These are phyloP conservation scores for Hippoglossus stenolepis DNA, from an alignment of 2,113 vertebrate species.

Conservation along the genomic window DNA sequence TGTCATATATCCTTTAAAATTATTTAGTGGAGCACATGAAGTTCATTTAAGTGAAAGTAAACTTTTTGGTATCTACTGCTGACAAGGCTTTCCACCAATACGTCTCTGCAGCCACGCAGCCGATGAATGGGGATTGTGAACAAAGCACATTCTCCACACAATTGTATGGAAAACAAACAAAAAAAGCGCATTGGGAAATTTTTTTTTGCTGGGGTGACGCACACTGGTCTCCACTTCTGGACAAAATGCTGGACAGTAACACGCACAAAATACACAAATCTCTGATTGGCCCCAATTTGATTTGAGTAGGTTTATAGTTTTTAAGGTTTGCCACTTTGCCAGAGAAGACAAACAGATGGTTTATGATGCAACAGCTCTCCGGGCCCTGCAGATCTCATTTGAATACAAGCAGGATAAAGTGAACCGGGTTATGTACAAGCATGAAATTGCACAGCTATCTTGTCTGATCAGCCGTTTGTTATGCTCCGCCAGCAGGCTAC, in stretches of 20 bases:
- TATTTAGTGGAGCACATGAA: not conserved
- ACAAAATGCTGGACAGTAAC: slow-evolving; percentile 17
- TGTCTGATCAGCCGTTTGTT: slow-evolving; percentile 62
- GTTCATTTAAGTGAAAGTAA: slow-evolving; percentile 18
- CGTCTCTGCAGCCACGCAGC: slow-evolving; percentile 20
- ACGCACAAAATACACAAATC: not conserved
- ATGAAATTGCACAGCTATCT: slow-evolving; percentile 69
- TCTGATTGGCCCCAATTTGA: not conserved
- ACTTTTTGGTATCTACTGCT: slow-evolving; percentile 46
- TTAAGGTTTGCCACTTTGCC: too few species aligned
- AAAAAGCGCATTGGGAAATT: slow-evolving; percentile 64
- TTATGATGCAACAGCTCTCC: not conserved
- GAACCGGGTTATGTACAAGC: slow-evolving; percentile 53
- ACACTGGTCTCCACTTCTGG: slow-evolving; percentile 39
- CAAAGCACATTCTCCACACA: slow-evolving; percentile 75
- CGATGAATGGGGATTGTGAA: slow-evolving; percentile 64
- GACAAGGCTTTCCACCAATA: slow-evolving; percentile 62
- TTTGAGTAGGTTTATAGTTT: not conserved
- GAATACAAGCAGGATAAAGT: slow-evolving; percentile 49
- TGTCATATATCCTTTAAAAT: not conserved
- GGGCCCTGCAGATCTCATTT: slow-evolving; percentile 34
- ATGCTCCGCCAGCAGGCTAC: slow-evolving; percentile 50
- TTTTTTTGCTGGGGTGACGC: slow-evolving; percentile 50
- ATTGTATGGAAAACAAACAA: slow-evolving; percentile 66
- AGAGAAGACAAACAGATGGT: not conserved